Base-by-base conservation (phyloP, 2,888 invertebrate genomes). In the Schizaphis graminum region DNA sequence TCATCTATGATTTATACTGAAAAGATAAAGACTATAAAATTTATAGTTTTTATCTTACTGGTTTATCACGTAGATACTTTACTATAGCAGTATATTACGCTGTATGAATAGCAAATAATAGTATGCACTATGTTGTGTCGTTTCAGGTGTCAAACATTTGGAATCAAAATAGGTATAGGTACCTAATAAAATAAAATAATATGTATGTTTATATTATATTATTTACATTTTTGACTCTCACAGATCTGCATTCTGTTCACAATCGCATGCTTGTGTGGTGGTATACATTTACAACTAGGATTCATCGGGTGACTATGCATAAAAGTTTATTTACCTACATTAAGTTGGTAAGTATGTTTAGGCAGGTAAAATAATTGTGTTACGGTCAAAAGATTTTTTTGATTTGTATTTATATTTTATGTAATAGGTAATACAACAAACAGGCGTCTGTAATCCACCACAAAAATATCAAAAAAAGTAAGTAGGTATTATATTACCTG, bases 31-130 rank as follows among this genome's bases (percentile, higher is more conserved):
- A 77, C 35, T 24, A 21, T 77, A 77, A 89, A 41, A 89, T 89
- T 47, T 90, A 90, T 90, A 67, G 67, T 90, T 90, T 61, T 90
- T 89, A 89, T 89, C 35, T 56, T 26, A 89, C 56, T 56, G 53
- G 10, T 53, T 56, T 56, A 89, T 89, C 88, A 56, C 88, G 56
- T 88, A 88, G 21, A 16, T 53, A 88, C n/a, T 21, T 24, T 86
- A 86, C 86, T 61, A 44, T 44, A 28, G 11, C 41, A 21, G 26
- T 90, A 47, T 47, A 11, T 41, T 41, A 67, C 61, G 67, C 90
- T 16, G 90, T 61, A n/a, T 41, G 90, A 44, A 90, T 90, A 90
- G n/a, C 47, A 90, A 90, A 47, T 44, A 44, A 77, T 77, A 21
- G 35, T 77, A 77, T 44, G 41, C 1, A 44, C 41, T 35, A 21